phyloP scores from a whole-genome alignment of 1,140 invertebrate species.

The Magallana gigas region DNA sequence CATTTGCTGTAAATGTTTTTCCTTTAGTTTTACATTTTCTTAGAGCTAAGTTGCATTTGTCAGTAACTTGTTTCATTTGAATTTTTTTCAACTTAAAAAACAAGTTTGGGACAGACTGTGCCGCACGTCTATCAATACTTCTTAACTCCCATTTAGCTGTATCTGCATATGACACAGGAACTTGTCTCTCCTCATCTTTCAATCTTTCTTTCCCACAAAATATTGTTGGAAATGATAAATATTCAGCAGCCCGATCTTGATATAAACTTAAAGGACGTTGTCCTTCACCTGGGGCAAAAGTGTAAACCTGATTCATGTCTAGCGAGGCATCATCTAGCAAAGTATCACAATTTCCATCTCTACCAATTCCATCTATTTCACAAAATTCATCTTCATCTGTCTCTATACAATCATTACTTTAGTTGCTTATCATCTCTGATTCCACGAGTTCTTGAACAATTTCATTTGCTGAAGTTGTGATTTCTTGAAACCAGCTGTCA shows the following conservation, averaged over 20 bases:
- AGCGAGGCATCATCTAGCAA: slow-evolving; percentile 27
- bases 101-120: slow-evolving; percentile 38
- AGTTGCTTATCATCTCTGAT: slow-evolving; percentile 10
- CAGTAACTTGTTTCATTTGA: slow-evolving; percentile 42
- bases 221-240: slow-evolving; percentile 60
- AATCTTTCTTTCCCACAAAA: slow-evolving; percentile 58
- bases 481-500: slow-evolving; percentile 15
- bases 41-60: slow-evolving; percentile 45
- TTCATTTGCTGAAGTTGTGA: slow-evolving; percentile 7
- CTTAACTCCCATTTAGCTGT: slow-evolving; percentile 45
- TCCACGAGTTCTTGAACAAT: neutral
- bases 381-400: slow-evolving; percentile 13
- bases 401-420: neutral
- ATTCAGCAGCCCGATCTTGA: slow-evolving; percentile 52
- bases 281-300: slow-evolving; percentile 50
- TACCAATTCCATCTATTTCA: slow-evolving; percentile 33
- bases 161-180: slow-evolving; percentile 42
- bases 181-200: slow-evolving; percentile 11
- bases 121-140: slow-evolving; percentile 46
- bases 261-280: slow-evolving; percentile 48
- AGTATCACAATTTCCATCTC: slow-evolving; percentile 44
- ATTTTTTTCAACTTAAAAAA: slow-evolving; percentile 53
- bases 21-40: slow-evolving; percentile 40
- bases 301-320: slow-evolving; percentile 34
- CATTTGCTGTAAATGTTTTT: slow-evolving; percentile 47